These are phyloP conservation scores for Sylvilagus bachmani DNA, from an alignment of 2,113 vertebrate species.

Conservation along the genomic window DNA sequence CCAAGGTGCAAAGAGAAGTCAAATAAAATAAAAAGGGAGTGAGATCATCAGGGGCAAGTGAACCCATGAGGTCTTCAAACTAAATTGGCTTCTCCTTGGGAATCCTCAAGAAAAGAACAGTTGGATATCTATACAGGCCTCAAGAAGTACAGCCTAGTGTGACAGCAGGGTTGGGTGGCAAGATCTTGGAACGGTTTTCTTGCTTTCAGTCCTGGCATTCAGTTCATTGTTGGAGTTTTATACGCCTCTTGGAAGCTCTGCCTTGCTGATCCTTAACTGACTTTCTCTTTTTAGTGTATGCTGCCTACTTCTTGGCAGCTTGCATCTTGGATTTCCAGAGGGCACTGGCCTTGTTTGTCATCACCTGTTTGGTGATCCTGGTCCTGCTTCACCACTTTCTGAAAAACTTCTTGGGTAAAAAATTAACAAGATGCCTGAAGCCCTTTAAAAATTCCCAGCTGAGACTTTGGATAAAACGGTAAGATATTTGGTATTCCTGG, in stretches of 20 bases:
- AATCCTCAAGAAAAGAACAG: background rate
- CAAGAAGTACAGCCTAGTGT: background rate
- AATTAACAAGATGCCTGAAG: slow-evolving; percentile 86
- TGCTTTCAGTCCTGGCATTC: background rate
- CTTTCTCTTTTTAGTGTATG: slow-evolving; percentile 88
- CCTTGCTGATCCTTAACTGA: background rate
- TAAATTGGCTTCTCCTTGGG: background rate
- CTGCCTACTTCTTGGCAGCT: slow-evolving; percentile 93
- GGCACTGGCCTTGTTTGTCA: slow-evolving; percentile 92
- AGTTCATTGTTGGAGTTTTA: background rate
- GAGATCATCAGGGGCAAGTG: background rate
- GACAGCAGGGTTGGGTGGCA: background rate
- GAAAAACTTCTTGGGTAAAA: slow-evolving; percentile 88
- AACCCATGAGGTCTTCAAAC: background rate
- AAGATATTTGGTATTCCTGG: background rate
- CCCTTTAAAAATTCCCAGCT: slow-evolving; percentile 85
- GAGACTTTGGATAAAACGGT: slow-evolving; percentile 92
- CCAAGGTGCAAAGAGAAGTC: background rate
- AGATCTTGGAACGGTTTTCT: background rate
- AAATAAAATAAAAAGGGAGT: slow-evolving; percentile 6
- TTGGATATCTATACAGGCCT: background rate
- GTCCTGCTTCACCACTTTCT: slow-evolving; percentile 86
- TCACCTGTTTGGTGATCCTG: slow-evolving; percentile 90
- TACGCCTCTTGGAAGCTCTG: background rate
- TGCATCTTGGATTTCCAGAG: slow-evolving; percentile 93